A percentile compares a stretch with the other conserved stretches of the same genome.
These are phyloP conservation scores for Falco naumanni DNA, from an alignment of 2,797 vertebrate genomes.

Conservation along the genomic window DNA sequence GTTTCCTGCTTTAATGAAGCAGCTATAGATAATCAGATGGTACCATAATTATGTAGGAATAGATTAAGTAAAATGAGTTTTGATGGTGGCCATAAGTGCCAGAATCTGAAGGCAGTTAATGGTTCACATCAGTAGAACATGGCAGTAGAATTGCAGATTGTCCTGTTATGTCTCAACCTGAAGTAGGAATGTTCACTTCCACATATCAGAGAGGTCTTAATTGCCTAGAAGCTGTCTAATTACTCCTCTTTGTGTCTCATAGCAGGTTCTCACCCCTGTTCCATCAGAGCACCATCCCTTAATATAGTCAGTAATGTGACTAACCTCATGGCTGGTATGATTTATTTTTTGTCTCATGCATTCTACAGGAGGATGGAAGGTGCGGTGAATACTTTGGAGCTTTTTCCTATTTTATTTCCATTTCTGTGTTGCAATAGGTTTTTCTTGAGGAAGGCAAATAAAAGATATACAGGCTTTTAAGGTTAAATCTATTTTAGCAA, in stretches of 20 bases:
- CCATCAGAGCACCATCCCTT: not conserved
- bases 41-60: not conserved
- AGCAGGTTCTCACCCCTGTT: not conserved
- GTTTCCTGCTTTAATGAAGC: slow-evolving; percentile 4
- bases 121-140: not conserved
- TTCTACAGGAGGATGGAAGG: not conserved
- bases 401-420: not conserved
- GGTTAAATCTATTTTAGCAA: not conserved
- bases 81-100: not conserved
- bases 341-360: not conserved
- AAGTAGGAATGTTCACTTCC: not conserved
- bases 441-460: not conserved
- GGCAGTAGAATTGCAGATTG: not conserved
- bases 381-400: not conserved
- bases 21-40: not conserved
- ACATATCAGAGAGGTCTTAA: not conserved
- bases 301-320: not conserved
- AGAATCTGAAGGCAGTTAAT: not conserved
- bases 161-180: not conserved
- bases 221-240: not conserved
- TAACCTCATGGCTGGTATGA: not conserved
- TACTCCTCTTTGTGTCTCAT: not conserved
- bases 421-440: not conserved
- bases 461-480: not conserved
- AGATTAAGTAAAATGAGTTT: slow-evolving; percentile 7